These are phyloP conservation scores for Sinohyriopsis cumingii DNA, from an alignment of 2,888 invertebrate species.

Conservation along the genomic window DNA sequence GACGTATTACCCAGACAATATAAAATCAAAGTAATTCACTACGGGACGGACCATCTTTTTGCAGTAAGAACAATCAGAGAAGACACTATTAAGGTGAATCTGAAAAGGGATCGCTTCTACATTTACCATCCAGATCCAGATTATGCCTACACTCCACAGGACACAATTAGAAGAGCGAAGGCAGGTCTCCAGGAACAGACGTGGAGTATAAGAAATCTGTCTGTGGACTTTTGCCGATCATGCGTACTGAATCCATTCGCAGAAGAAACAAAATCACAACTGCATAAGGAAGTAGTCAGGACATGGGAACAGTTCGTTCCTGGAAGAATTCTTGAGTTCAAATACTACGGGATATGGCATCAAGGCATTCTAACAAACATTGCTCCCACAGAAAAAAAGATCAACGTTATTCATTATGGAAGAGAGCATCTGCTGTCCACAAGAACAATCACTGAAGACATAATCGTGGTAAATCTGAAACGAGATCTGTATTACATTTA, in stretches of 20 bases:
- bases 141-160: not conserved
- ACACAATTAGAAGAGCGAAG: constrained; percentile 4
- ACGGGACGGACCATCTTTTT: constrained; percentile 9
- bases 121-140: constrained; percentile 22
- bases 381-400: not conserved
- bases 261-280: not conserved
- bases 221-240: constrained; percentile 11
- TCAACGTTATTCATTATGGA: constrained; percentile 18
- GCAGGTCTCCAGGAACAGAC: constrained; percentile 1
- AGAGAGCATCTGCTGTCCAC: not conserved
- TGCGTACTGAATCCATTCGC: not conserved
- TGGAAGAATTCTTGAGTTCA: constrained; percentile 16
- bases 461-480: constrained; percentile 13
- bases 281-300: constrained; percentile 6
- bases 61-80: constrained; percentile 9
- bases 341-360: constrained; percentile 4
- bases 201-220: constrained; percentile 1
- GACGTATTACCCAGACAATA: constrained; percentile 3
- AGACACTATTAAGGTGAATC: constrained; percentile 2
- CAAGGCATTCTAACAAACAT: constrained; percentile 17
- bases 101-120: constrained; percentile 4
- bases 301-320: constrained; percentile 17
- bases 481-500: constrained; percentile 13
- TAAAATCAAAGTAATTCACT: constrained; percentile 15
- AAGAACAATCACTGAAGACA: constrained; percentile 14